Base-by-base conservation (phyloP, 2,797 vertebrate species). In the Sebastes hubbsi region DNA sequence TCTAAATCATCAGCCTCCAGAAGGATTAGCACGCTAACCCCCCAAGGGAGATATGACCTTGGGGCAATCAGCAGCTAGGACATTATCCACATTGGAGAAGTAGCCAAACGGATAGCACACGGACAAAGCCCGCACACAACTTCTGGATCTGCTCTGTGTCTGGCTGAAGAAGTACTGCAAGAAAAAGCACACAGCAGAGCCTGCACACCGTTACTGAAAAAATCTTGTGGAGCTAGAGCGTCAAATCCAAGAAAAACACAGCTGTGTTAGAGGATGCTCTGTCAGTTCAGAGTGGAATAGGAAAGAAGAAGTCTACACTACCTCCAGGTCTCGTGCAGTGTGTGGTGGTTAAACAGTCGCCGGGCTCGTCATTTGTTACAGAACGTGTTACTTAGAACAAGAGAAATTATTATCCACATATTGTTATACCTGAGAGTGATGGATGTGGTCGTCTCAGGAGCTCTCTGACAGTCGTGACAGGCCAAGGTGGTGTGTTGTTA, bases 1-100 rank as follows among this genome's bases (percentile, higher is more conserved):
- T 96, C 84, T 96, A 90, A 94, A 30, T 36, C 36, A 8, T 38
- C 29, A 16, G 25, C 55, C 29, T 18, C 24, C 29, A 38, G 25
- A 24, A 16, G 72, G 66, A 75, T 56, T 38, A 30, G 27, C 64
- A 42, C 25, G 36, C 52, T 49, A 16, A 52, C 59, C 74, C 59
- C 54, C 56, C 49, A 29, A 66, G 10, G 65, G 36, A 72, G 64
- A 78, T 13, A 25, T 16, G 29, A 82, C 56, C 59, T 65, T 24
- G 16, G 24, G 66, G 24, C 36, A 67, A 72, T 64, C 65, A 65
- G 77, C 78, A 75, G 38, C 38, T 68, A 6, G 56, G 42, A 80
- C 59, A 64, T 66, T 59, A 84, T 67, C 71, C 29, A 78, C 49
- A 32, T 20, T 61, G 81, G 79, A 70, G 63, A 55, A 71, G 20